Conservation (phyloP, 1,140 invertebrate genomes). For the Gryon sp. region DNA sequence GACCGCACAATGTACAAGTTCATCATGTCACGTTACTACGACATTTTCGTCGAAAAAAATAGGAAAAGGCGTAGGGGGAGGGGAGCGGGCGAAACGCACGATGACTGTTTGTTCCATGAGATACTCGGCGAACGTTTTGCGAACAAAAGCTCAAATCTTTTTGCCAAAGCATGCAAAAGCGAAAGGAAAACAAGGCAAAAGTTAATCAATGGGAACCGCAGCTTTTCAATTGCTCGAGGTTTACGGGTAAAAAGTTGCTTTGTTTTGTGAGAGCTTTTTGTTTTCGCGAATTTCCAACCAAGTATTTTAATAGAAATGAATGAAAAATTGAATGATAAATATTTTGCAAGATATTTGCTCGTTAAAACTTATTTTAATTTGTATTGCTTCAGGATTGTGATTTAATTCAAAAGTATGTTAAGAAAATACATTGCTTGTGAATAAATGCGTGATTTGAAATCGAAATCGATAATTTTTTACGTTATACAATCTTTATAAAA, state of each 20-base stretch:
- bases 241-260: conserved; percentile 7
- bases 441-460: too few relatives aligned
- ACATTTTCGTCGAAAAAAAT: conserved; percentile 6
- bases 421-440: too few relatives aligned
- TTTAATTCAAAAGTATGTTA: too few relatives aligned
- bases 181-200: conserved; percentile 31
- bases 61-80: too few relatives aligned
- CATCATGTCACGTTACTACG: conserved; percentile 16
- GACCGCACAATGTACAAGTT: conserved; percentile 20
- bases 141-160: conserved; percentile 35
- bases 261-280: conserved; percentile 17
- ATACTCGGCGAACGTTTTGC: conserved; percentile 21
- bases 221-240: conserved; percentile 34
- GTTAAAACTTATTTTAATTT: too few relatives aligned
- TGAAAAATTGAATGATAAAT: conserved; percentile 7
- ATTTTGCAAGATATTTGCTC: too few relatives aligned
- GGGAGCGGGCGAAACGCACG: too few relatives aligned
- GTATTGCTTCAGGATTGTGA: too few relatives aligned
- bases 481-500: too few relatives aligned
- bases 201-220: conserved; percentile 40
- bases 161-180: conserved; percentile 24
- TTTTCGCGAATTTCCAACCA: neutral
- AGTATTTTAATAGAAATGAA: conserved; percentile 11
- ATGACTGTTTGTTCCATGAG: conserved; percentile 25
- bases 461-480: too few relatives aligned